Conservation (phyloP, 2,888 invertebrate species). For the Scaptomyza reducta region DNA sequence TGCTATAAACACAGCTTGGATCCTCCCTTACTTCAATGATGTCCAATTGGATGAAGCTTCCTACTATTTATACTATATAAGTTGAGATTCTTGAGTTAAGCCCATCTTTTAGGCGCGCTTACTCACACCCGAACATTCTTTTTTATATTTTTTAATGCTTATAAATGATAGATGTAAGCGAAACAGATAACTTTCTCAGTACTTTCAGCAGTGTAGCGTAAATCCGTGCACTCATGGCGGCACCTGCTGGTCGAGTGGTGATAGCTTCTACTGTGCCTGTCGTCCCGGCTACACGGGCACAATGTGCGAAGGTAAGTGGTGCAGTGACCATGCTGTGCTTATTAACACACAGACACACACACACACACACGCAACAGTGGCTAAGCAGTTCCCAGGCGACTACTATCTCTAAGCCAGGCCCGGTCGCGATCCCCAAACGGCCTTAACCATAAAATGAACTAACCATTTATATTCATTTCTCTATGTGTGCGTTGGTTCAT, state of each 20-base stretch:
- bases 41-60: too few species aligned
- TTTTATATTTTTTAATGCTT: not conserved
- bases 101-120: too few species aligned
- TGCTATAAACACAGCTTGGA: too few species aligned
- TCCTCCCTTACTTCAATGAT: too few species aligned
- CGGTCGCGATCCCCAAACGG: conserved; percentile 7
- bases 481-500: conserved; percentile 1
- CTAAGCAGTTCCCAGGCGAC: conserved; percentile 16
- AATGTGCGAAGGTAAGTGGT: conserved; percentile 90
- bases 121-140: too few species aligned
- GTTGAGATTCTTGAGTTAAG: too few species aligned
- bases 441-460: conserved; percentile 17
- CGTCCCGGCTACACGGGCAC: conserved; percentile 91
- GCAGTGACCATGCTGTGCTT: conserved; percentile 60
- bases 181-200: conserved; percentile 56
- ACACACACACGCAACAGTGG: too few species aligned
- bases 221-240: conserved; percentile 91
- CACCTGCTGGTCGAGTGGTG: conserved; percentile 90
- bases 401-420: conserved; percentile 11
- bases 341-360: too few species aligned
- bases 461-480: conserved; percentile 50
- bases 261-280: conserved; percentile 92
- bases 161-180: not conserved
- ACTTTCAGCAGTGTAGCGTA: conserved; percentile 88
- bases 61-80: too few species aligned